These are phyloP conservation scores for Phyllostomus discolor DNA, from an alignment of 2,113 vertebrate genomes.

Conservation along the genomic window DNA sequence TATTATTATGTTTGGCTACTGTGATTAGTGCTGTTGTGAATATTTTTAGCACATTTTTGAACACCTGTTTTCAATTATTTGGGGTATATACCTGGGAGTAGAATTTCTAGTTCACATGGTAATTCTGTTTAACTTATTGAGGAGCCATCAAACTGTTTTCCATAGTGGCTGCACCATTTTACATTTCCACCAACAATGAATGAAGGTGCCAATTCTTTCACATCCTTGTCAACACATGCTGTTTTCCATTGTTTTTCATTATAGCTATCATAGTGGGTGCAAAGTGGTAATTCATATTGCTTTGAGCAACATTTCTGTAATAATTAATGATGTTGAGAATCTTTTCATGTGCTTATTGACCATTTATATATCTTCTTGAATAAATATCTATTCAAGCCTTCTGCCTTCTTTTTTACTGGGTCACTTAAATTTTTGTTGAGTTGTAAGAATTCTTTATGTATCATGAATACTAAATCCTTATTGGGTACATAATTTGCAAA, in stretches of 20 bases:
- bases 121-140: background rate
- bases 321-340: background rate
- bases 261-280: no score
- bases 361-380: no score
- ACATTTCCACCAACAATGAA: background rate
- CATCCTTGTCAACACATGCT: background rate
- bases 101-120: background rate
- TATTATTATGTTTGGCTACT: background rate
- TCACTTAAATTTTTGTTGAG: background rate
- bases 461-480: background rate
- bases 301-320: background rate
- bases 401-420: background rate
- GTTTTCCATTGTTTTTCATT: background rate
- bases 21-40: background rate
- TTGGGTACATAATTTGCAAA: background rate
- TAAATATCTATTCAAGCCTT: background rate
- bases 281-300: background rate
- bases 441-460: background rate
- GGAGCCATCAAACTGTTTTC: background rate
- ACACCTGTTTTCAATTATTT: background rate
- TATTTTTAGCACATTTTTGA: background rate
- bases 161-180: background rate
- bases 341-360: background rate
- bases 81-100: background rate
- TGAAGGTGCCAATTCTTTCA: background rate